Percentiles rank a stretch among this genome's conserved stretches.
Conservation (phyloP, 2,888 invertebrate species). For the Norana najaformis region DNA sequence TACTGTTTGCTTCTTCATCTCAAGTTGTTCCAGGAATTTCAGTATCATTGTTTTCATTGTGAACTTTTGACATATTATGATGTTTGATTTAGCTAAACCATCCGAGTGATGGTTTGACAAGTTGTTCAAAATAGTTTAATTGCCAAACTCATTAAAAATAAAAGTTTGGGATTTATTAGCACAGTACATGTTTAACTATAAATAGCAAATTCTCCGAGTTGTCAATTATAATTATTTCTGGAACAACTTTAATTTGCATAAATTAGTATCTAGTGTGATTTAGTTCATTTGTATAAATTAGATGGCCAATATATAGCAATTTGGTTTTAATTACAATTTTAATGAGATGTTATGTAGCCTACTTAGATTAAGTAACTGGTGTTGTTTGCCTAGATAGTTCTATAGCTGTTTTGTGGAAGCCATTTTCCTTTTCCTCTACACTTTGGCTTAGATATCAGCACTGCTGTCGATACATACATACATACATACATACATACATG, state of each 20-base stretch:
- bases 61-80: not conserved
- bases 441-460: constrained; percentile 9
- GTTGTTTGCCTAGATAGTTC: constrained; percentile 2
- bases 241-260: constrained; percentile 3
- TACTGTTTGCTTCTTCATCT: not conserved
- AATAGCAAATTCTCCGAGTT: too few relatives aligned
- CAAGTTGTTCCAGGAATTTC: constrained; percentile 2
- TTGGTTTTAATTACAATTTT: not conserved
- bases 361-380: not conserved
- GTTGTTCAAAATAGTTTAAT: not conserved
- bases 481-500: too few relatives aligned
- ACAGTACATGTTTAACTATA: not conserved
- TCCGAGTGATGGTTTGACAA: not conserved
- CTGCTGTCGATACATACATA: not conserved
- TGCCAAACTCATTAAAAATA: not conserved
- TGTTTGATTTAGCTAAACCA: constrained; percentile 13
- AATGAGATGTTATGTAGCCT: not conserved
- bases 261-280: not conserved
- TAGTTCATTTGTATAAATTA: not conserved
- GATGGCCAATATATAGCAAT: not conserved
- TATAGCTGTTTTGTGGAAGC: not conserved
- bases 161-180: not conserved
- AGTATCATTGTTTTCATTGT: not conserved
- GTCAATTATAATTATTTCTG: not conserved
- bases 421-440: not conserved